These are phyloP conservation scores for Syndactyla subalaris DNA, from an alignment of 2,797 vertebrate species.

Conservation along the genomic window DNA sequence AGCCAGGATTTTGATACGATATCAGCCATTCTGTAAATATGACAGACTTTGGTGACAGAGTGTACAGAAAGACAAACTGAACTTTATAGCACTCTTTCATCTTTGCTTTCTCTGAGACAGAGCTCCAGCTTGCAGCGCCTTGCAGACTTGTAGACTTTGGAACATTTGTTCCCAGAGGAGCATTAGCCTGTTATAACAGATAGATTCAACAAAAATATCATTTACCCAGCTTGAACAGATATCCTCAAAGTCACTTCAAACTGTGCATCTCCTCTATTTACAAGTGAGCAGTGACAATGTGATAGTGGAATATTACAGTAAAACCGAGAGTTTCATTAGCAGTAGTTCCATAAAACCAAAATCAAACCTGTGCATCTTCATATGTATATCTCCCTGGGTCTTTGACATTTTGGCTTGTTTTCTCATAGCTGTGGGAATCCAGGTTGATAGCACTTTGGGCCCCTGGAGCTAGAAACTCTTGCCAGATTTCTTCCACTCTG, in stretches of 20 bases:
- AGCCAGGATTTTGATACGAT: background rate
- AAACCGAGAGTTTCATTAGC: constrained; percentile 16
- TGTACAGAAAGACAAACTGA: background rate
- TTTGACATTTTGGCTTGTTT: constrained; percentile 94
- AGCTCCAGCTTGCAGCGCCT: background rate
- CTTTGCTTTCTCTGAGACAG: constrained; percentile 3
- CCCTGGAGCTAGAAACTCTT: constrained; percentile 94
- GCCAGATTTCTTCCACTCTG: constrained; percentile 94
- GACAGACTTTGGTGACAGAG: background rate
- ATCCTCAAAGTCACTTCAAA: constrained; percentile 44
- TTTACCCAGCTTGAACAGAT: constrained; percentile 34
- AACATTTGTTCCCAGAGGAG: constrained; percentile 46
- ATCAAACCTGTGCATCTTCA: constrained; percentile 93
- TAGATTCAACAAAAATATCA: constrained; percentile 36
- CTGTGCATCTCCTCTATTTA: constrained; percentile 7
- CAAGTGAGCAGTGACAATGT: constrained; percentile 1
- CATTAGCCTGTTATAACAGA: constrained; percentile 12
- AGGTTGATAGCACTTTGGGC: constrained; percentile 95
- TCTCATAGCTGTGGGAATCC: constrained; percentile 96
- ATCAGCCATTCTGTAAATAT: background rate
- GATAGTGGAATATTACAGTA: background rate
- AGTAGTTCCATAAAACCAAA: constrained; percentile 32
- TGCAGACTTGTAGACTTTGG: constrained; percentile 38
- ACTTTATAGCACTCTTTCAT: constrained; percentile 11
- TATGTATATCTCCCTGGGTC: constrained; percentile 94